phyloP scores from a whole-genome alignment of 2,888 invertebrate genomes.

The Hirtodrosophila confusa region DNA sequence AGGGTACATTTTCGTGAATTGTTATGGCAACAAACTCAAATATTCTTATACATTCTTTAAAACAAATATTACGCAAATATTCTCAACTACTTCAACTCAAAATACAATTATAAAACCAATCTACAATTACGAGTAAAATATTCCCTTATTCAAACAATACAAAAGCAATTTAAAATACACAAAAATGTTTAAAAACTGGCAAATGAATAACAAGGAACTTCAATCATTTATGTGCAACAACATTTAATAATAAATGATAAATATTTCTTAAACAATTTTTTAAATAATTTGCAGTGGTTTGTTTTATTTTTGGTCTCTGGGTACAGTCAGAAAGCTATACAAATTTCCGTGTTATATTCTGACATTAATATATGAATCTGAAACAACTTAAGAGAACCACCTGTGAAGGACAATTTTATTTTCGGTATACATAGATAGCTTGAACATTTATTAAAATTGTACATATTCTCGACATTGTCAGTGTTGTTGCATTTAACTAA shows the following conservation, averaged over 20 bases:
- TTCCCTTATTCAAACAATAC: constrained; percentile 56
- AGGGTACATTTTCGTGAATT: constrained; percentile 50
- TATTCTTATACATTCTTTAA: constrained; percentile 69
- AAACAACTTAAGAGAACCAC: no score
- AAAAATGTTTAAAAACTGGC: constrained; percentile 49
- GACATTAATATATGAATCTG: no score
- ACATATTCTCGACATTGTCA: neutral
- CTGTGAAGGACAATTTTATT: neutral
- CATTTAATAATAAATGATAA: constrained; percentile 57
- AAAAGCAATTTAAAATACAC: constrained; percentile 33
- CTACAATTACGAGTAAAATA: constrained; percentile 51
- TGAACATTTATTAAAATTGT: constrained; percentile 29
- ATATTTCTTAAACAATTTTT: constrained; percentile 53
- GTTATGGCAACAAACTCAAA: constrained; percentile 50
- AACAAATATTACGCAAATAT: constrained; percentile 43
- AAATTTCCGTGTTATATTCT: no score
- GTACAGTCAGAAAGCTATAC: neutral
- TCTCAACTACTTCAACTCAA: constrained; percentile 54
- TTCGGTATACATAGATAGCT: constrained; percentile 5
- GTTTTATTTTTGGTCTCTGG: neutral
- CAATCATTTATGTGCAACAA: constrained; percentile 72
- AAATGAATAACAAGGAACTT: constrained; percentile 59
- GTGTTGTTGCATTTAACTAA: neutral
- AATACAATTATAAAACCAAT: constrained; percentile 38
- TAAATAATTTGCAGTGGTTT: constrained; percentile 1